Conservation (phyloP, 2,797 vertebrate species). For the Phataginus tetradactyla region DNA sequence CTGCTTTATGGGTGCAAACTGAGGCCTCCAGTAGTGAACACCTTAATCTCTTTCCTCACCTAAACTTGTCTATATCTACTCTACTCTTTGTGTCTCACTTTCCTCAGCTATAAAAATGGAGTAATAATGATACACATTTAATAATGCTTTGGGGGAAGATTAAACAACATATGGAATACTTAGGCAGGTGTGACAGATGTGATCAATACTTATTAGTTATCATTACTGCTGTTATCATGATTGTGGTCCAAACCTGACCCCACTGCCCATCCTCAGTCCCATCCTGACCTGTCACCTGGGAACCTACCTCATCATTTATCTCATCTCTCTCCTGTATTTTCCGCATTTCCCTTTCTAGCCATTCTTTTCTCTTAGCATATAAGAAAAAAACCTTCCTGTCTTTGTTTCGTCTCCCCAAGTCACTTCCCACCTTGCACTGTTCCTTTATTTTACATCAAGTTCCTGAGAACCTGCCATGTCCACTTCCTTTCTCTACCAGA, state of each 20-base stretch:
- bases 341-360: neutral
- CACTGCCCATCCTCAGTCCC: neutral
- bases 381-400: neutral
- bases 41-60: neutral
- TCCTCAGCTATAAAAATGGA: neutral
- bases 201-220: neutral
- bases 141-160: neutral
- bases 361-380: neutral
- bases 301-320: neutral
- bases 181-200: fast-evolving
- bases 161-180: too few species aligned
- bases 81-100: neutral
- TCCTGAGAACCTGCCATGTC: neutral
- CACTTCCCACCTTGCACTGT: neutral
- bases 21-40: neutral
- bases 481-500: neutral
- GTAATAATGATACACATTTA: neutral
- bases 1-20: neutral
- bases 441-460: neutral
- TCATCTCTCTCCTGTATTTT: neutral
- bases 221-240: neutral
- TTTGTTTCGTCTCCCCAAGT: neutral
- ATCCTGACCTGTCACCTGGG: neutral
- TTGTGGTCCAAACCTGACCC: neutral
- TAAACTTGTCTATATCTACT: neutral